Conservation (phyloP, 92 coral and sea anemone species). For the Galaxea fascicularis region DNA sequence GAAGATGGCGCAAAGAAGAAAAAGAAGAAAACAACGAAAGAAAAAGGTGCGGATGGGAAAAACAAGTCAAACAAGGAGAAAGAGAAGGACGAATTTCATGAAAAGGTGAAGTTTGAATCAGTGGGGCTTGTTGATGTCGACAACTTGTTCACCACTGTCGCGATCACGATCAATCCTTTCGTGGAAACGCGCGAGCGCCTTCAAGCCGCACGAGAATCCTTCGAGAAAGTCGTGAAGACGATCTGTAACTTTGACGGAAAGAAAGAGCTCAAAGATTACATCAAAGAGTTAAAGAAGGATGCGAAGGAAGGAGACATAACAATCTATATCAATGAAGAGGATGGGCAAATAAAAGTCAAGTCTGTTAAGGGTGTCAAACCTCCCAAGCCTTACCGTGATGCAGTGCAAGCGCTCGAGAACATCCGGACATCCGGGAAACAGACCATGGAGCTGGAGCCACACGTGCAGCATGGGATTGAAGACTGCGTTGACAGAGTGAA, state of each 20-base stretch:
- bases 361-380: slow-evolving; percentile 79
- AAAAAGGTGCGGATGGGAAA: not conserved
- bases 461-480: slow-evolving; percentile 72
- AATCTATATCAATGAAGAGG: slow-evolving; percentile 71
- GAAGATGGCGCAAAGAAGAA: slow-evolving; percentile 11
- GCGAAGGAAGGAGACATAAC: slow-evolving; percentile 82
- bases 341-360: slow-evolving; percentile 68
- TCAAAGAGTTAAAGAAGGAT: slow-evolving; percentile 77
- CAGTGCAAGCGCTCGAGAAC: slow-evolving; percentile 75
- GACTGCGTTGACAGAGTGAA: slow-evolving; percentile 65
- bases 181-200: slow-evolving; percentile 71
- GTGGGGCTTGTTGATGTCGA: slow-evolving; percentile 81
- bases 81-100: slow-evolving; percentile 65
- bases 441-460: slow-evolving; percentile 71
- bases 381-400: slow-evolving; percentile 84
- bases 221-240: slow-evolving; percentile 66
- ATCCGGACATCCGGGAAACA: slow-evolving; percentile 65
- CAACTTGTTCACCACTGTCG: slow-evolving; percentile 68
- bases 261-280: slow-evolving; percentile 76
- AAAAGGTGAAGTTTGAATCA: slow-evolving; percentile 71
- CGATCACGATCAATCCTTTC: slow-evolving; percentile 69
- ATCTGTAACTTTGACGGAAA: slow-evolving; percentile 66
- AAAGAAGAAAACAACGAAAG: slow-evolving; percentile 21
- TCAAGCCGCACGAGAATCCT: slow-evolving; percentile 80
- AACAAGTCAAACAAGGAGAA: slow-evolving; percentile 48